phyloP scores from a whole-genome alignment of 2,113 vertebrate species.

The Microcebus murinus region DNA sequence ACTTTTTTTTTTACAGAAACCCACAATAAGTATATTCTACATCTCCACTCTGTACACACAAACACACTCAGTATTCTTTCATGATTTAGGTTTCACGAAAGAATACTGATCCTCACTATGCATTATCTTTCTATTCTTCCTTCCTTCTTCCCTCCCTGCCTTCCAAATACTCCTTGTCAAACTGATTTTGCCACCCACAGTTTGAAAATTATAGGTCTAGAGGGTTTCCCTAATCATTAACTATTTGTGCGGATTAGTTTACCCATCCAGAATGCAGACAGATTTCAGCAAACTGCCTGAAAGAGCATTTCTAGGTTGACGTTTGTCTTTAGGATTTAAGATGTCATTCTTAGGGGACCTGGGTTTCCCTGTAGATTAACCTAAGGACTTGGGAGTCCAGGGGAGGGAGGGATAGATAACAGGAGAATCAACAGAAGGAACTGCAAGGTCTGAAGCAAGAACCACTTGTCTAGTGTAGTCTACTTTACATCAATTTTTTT shows the following conservation, averaged over 20 bases:
- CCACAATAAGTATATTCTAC: not conserved
- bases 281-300: not conserved
- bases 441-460: not conserved
- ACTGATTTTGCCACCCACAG: not conserved
- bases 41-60: not conserved
- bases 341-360: not conserved
- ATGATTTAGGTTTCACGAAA: not conserved
- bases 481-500: not conserved
- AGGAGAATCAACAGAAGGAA: not conserved
- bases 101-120: not conserved
- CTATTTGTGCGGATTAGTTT: not conserved
- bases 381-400: not conserved
- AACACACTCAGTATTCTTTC: not conserved
- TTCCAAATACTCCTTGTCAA: not conserved
- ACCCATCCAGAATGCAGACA: not conserved
- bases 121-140: not conserved
- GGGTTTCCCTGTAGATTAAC: not conserved
- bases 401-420: not conserved
- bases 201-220: conserved; percentile 34
- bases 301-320: not conserved
- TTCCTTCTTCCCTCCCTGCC: not conserved
- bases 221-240: not conserved
- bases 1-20: not conserved
- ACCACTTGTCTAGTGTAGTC: not conserved
- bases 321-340: conserved; percentile 6